These are phyloP conservation scores for Drosophila borealis DNA, from an alignment of 2,888 invertebrate species.

Conservation along the genomic window DNA sequence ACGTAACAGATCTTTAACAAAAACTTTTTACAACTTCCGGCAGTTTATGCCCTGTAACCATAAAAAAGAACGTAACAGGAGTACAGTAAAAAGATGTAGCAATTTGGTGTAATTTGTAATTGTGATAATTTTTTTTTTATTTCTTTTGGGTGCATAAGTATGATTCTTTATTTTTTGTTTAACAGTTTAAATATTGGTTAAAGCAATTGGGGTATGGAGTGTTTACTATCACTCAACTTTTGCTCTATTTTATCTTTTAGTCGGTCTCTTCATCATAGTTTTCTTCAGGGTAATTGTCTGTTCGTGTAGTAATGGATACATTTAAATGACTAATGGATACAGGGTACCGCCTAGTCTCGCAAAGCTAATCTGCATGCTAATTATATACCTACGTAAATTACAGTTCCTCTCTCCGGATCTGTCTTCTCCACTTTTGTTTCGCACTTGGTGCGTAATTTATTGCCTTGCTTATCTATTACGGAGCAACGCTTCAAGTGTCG, in stretches of 20 bases:
- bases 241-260: background rate
- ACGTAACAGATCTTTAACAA: background rate
- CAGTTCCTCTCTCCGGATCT: background rate
- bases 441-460: constrained; percentile 58
- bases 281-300: too few species aligned
- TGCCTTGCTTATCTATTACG: constrained; percentile 44
- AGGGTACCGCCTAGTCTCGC: background rate
- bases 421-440: constrained; percentile 6
- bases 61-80: background rate
- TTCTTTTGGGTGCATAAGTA: too few species aligned
- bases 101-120: too few species aligned
- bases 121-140: too few species aligned
- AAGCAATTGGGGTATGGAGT: background rate
- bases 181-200: background rate
- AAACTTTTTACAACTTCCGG: constrained; percentile 27
- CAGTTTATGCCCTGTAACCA: constrained; percentile 12
- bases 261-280: too few species aligned
- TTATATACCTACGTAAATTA: constrained; percentile 62
- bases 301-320: too few species aligned
- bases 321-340: background rate
- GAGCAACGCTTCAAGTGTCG: constrained; percentile 55
- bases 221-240: background rate
- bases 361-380: constrained; percentile 49
- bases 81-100: background rate
- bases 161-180: too few species aligned